Conservation (phyloP, 2,797 vertebrate species). For the Antennarius maculatus region DNA sequence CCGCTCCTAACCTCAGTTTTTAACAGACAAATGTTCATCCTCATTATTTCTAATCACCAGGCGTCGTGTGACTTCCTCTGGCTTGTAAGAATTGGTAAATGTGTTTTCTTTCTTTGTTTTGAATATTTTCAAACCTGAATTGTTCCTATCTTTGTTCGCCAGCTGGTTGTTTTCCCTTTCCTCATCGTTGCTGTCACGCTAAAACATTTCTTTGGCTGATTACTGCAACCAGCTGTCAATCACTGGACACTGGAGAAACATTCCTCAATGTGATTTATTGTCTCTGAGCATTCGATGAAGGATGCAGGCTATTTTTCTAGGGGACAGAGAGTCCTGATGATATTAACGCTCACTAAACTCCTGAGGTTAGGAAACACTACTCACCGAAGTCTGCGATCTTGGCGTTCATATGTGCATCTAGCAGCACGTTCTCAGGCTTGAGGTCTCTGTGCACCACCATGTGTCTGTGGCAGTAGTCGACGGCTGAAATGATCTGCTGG, state of each 20-base stretch:
- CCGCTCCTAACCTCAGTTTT: too few species aligned
- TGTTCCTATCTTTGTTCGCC: too few species aligned
- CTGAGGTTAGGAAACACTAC: conserved; percentile 29
- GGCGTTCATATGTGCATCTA: conserved; percentile 98
- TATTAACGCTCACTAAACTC: background rate
- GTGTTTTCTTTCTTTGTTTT: too few species aligned
- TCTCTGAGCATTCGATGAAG: background rate
- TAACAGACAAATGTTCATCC: too few species aligned
- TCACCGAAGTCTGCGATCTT: conserved; percentile 99
- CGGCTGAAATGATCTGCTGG: conserved; percentile 98
- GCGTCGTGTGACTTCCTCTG: too few species aligned
- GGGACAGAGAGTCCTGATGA: background rate
- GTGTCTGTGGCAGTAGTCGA: conserved; percentile 98
- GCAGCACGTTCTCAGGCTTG: conserved; percentile 97
- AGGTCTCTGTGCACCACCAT: conserved; percentile 99
- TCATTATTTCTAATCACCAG: too few species aligned
- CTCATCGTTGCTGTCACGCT: too few species aligned
- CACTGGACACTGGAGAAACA: background rate
- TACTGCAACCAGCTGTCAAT: background rate
- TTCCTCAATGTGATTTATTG: too few species aligned
- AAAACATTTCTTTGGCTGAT: too few species aligned
- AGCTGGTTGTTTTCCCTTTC: too few species aligned
- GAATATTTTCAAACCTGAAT: too few species aligned
- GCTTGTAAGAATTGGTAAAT: too few species aligned
- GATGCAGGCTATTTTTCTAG: background rate